Evolutionary conservation across 1,140 invertebrate genomes (phyloP).

Genomic region (Fragariocoptes setiger): DNA sequence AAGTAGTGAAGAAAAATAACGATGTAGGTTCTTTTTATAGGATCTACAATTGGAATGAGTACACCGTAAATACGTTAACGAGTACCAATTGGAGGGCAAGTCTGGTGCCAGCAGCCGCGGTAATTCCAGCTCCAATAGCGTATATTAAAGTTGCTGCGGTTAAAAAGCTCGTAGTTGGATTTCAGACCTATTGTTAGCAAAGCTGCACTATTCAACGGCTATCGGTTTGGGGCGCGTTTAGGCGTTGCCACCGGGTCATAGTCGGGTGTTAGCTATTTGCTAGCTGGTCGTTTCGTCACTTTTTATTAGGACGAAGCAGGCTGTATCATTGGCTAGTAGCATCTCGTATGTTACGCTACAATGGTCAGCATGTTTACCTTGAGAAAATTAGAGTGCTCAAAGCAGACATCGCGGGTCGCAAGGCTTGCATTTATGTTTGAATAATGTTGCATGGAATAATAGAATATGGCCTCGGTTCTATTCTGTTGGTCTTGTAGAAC

Average conservation of each 20-base stretch:
- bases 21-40: conserved; percentile 39
- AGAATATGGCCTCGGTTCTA: conserved; percentile 42
- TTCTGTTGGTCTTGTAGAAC: conserved; percentile 21
- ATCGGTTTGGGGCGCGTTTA: no score
- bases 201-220: conserved; percentile 18
- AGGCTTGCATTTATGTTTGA: conserved; percentile 33
- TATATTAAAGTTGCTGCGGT: conserved; percentile 37
- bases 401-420: conserved; percentile 23
- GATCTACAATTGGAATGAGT: conserved; percentile 55
- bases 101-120: conserved; percentile 35
- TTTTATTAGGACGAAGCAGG: no score
- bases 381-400: conserved; percentile 27
- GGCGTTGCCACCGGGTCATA: no score
- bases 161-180: conserved; percentile 20
- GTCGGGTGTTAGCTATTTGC: no score
- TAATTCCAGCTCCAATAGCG: conserved; percentile 66
- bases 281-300: no score
- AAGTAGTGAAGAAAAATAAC: conserved; percentile 57
- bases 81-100: conserved; percentile 60
- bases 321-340: no score
- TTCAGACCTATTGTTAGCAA: no score
- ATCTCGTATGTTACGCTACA: no score
- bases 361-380: conserved; percentile 28
- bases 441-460: conserved; percentile 49
- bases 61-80: conserved; percentile 59